phyloP scores from a whole-genome alignment of 2,888 invertebrate species.

The Frankliniella fusca region DNA sequence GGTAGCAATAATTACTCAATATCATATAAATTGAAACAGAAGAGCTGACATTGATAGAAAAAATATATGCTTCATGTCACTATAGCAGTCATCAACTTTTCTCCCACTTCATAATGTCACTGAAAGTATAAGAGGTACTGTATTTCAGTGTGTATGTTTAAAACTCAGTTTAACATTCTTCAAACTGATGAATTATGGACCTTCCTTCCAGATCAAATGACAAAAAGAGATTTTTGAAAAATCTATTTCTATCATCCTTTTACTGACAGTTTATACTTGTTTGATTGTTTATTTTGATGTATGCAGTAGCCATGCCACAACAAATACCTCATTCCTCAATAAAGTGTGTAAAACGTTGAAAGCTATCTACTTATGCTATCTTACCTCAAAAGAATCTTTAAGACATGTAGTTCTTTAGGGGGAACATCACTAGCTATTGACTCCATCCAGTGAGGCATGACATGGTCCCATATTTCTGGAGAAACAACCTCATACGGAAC shows the following conservation, averaged over 20 bases:
- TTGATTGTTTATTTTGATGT: not conserved
- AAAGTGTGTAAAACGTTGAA: not conserved
- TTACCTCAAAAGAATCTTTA: conserved; percentile 73
- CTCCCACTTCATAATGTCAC: no score
- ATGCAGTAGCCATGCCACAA: not conserved
- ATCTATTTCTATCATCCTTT: not conserved
- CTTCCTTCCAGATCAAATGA: not conserved
- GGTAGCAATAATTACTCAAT: not conserved
- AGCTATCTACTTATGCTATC: conserved; percentile 15
- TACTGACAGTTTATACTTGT: not conserved
- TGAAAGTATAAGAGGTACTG: no score
- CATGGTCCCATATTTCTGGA: conserved; percentile 93
- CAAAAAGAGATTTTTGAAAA: not conserved
- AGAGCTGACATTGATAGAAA: not conserved
- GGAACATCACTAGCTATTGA: conserved; percentile 90
- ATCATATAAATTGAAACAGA: not conserved
- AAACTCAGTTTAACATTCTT: not conserved
- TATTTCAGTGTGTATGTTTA: not conserved
- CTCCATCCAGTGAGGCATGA: conserved; percentile 99
- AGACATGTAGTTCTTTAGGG: conserved; percentile 77
- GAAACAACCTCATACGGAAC: conserved; percentile 97
- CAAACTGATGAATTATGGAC: no score
- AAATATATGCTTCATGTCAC: not conserved
- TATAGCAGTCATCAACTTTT: no score
- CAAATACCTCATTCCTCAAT: not conserved